Evolutionary conservation across 2,113 vertebrate species (phyloP), one percentile per base, ranked within the genome.

Genomic region (Eulacestoma nigropectus): DNA sequence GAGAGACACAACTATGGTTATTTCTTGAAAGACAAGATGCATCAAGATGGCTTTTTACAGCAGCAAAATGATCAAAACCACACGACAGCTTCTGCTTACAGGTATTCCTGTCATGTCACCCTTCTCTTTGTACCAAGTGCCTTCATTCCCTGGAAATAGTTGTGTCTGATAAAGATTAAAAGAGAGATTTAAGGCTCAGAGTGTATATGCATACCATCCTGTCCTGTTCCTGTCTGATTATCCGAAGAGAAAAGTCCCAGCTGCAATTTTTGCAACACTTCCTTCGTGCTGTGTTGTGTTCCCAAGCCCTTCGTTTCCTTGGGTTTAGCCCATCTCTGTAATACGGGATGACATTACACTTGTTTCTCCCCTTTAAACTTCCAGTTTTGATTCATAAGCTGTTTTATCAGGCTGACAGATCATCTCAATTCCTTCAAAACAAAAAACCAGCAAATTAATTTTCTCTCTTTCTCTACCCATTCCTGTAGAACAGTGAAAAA

Each of bases 31-130:
- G 78, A 93, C 62, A 93, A 79, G 63, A 93, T 60, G 76, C 90
- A 93, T 93, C 53, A 63, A 59, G 67, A 74, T 84, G 37, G 39
- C 75, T 91, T 78, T 81, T 93, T 83, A 74, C 39, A 80, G 82
- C 35, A 84, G 64, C 13, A 84, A 84, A 95, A 93, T 96, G 94
- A 97, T 96, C 90, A 97, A 97, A 97, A 87, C 29, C 84, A 62
- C 46, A 69, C 30, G 62, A 96, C 90, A 96, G 65, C 33, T 96
- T 82, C 87, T 88, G 76, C 95, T 96, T 90, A 84, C 63, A 96
- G 89, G 92, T 92, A 95, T 84, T 95, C 78, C 18, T 86, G 68
- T 90, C 65, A 76, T 80, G 72, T 93, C 84, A 89, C 47, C 69
- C 73, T 91, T 82, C 72, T 84, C 59, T 90, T 93, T 91, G 53